These are phyloP conservation scores for Propithecus deckenii DNA, from an alignment of 2,797 vertebrate species.

Conservation along the genomic window DNA sequence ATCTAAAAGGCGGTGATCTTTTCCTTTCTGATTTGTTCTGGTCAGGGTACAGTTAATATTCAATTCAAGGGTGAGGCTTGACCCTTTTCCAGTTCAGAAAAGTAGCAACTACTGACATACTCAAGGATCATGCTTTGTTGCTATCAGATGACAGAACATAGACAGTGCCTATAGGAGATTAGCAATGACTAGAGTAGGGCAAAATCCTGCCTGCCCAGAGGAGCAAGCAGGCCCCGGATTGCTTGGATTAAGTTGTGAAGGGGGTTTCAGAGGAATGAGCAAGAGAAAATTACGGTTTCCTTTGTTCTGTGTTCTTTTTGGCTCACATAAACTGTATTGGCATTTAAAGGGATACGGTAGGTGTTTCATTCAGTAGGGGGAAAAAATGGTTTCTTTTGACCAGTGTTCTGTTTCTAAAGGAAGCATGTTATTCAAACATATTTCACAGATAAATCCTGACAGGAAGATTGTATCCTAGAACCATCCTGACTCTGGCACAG, in stretches of 20 bases:
- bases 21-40: neutral
- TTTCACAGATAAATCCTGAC: neutral
- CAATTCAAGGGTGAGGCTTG: neutral
- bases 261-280: neutral
- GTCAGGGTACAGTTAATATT: neutral
- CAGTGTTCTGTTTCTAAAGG: neutral
- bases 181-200: neutral
- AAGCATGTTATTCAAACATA: neutral
- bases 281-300: too few relatives aligned
- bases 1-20: neutral
- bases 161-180: accelerated
- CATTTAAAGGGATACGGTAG: neutral
- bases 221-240: neutral
- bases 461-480: neutral
- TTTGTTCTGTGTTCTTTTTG: neutral
- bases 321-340: neutral
- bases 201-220: neutral
- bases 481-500: neutral
- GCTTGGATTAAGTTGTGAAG: neutral
- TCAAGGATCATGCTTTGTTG: neutral
- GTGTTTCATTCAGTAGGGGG: neutral
- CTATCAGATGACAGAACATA: neutral
- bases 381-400: neutral
- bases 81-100: neutral
- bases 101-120: neutral